Conservation (phyloP, 1,140 invertebrate species). For the Diprion similis region DNA sequence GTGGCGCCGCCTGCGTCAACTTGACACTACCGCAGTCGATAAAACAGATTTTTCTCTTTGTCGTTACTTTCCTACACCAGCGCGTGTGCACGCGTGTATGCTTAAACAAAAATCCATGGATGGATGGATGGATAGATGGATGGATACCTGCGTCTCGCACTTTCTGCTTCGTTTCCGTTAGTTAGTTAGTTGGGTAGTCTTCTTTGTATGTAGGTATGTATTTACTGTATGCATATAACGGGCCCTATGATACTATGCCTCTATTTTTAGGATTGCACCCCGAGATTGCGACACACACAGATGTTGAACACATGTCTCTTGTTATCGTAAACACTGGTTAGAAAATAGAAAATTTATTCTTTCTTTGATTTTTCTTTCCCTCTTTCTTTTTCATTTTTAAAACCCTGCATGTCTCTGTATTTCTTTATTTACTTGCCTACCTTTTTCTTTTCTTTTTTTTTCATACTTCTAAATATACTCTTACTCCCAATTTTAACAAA, state of each 20-base stretch:
- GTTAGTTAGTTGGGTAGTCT: not conserved
- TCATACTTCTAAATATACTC: not conserved
- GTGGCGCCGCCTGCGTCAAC: constrained; percentile 26
- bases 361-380: not conserved
- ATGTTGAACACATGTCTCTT: constrained; percentile 35
- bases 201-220: not conserved
- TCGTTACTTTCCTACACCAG: constrained; percentile 20
- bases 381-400: no score
- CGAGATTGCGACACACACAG: constrained; percentile 28
- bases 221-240: no score
- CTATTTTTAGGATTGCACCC: constrained; percentile 33
- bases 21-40: not conserved
- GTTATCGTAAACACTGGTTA: constrained; percentile 24
- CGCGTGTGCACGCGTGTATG: not conserved
- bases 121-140: no score
- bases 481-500: no score
- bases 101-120: no score
- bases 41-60: constrained; percentile 11
- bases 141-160: no score
- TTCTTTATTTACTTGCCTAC: no score
- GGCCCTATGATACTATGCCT: not conserved
- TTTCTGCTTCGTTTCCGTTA: not conserved
- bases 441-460: not conserved
- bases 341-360: constrained; percentile 33
- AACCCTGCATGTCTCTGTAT: no score